Conservation (phyloP, 2,888 invertebrate genomes). For the Catocala fraxini region DNA sequence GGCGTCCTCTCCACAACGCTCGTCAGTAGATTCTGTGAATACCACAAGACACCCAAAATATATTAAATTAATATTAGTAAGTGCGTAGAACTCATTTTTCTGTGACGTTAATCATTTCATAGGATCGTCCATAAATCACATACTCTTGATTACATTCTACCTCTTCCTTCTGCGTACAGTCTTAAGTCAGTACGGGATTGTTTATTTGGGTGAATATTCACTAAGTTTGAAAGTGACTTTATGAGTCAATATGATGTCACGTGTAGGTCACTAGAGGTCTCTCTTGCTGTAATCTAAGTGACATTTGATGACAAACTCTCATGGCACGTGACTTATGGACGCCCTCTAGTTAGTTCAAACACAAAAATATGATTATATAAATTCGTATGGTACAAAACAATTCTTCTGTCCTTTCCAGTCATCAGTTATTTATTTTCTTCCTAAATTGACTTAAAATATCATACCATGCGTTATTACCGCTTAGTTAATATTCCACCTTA, state of each 20-base stretch:
- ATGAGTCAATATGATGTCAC: no score
- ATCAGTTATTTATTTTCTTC: background rate
- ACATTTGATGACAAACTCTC: no score
- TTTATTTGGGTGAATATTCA: no score
- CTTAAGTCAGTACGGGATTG: no score
- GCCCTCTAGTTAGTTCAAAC: background rate
- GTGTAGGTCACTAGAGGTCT: no score
- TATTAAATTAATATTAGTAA: slow-evolving; percentile 41
- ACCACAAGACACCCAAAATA: slow-evolving; percentile 72
- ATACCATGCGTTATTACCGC: slow-evolving; percentile 24
- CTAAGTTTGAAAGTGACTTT: no score
- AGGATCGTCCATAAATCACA: no score
- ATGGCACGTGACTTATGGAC: no score
- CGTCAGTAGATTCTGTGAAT: slow-evolving; percentile 95
- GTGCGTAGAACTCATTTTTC: slow-evolving; percentile 12
- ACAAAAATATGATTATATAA: background rate
- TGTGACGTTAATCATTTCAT: slow-evolving; percentile 6
- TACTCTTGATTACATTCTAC: no score
- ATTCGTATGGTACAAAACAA: background rate
- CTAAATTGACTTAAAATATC: slow-evolving; percentile 7
- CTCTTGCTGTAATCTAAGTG: no score
- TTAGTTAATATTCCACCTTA: slow-evolving; percentile 10
- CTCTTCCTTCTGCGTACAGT: no score
- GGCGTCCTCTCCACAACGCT: slow-evolving; percentile 97
- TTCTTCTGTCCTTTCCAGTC: no score